Evolutionary conservation across 2,113 vertebrate genomes (phyloP).

Genomic region (Pao palembangensis): DNA sequence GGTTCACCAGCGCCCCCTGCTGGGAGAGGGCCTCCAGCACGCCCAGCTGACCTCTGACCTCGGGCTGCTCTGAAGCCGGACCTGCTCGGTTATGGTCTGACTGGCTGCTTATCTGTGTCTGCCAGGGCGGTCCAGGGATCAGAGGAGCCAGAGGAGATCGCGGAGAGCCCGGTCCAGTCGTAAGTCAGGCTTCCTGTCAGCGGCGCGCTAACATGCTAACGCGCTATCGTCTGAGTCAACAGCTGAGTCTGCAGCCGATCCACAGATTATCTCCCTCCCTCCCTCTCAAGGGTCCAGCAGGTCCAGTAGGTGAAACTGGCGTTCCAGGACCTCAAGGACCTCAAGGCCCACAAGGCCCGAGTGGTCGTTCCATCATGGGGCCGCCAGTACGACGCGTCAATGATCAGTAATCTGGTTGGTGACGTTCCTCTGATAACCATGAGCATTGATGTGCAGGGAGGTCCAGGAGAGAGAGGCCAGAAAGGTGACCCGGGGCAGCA

Average conservation of each 20-base stretch:
- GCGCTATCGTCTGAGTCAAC: not conserved
- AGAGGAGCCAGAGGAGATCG: conserved; percentile 88
- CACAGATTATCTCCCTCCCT: not conserved
- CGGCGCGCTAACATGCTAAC: not conserved
- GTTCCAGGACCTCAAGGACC: conserved; percentile 85
- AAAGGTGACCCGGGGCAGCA: conserved; percentile 85
- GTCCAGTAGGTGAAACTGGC: conserved; percentile 85
- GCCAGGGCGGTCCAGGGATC: conserved; percentile 89
- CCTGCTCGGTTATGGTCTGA: not conserved
- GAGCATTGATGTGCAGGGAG: conserved; percentile 69
- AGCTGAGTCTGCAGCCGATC: no score
- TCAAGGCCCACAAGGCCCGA: conserved; percentile 90
- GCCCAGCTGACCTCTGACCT: no score
- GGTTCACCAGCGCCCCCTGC: no score
- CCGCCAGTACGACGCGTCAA: conserved; percentile 74
- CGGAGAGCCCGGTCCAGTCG: conserved; percentile 86
- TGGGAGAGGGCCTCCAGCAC: no score
- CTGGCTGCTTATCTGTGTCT: not conserved
- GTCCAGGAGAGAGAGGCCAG: conserved; percentile 84
- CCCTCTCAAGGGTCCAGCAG: conserved; percentile 81
- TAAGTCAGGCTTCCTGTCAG: conserved; percentile 44
- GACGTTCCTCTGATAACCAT: no score
- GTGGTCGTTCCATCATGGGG: conserved; percentile 93
- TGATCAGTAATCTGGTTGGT: no score
- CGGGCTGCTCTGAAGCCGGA: no score